Evolutionary conservation across 2,113 vertebrate genomes (phyloP).

Genomic region (Enhydra lutris): DNA sequence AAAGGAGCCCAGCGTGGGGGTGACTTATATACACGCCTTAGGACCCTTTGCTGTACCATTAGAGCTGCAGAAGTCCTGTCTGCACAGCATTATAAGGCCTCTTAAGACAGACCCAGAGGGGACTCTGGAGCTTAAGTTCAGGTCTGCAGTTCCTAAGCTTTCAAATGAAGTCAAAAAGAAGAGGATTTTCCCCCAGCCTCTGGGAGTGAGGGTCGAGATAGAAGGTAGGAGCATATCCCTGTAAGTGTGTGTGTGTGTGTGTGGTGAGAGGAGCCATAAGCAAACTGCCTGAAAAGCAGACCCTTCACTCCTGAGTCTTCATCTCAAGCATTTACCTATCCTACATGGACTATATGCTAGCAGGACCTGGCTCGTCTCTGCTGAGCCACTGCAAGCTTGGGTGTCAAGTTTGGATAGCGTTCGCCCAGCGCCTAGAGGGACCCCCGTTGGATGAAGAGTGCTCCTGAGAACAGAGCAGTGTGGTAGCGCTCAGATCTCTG

Average conservation of each 20-base stretch:
- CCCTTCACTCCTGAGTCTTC: neutral
- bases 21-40: neutral
- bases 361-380: neutral
- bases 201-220: neutral
- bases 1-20: neutral
- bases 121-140: neutral
- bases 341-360: neutral
- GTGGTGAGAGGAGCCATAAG: neutral
- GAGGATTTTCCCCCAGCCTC: neutral
- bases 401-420: neutral
- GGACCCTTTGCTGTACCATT: neutral
- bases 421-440: neutral
- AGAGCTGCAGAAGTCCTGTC: neutral
- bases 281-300: neutral
- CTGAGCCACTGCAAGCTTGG: neutral
- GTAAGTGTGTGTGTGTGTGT: neutral
- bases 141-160: neutral
- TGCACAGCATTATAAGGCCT: fast-evolving
- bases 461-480: neutral
- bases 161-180: neutral
- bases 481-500: neutral
- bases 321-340: neutral
- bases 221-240: neutral
- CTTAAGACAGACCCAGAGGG: neutral
- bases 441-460: fast-evolving